Base-by-base conservation (phyloP, 2,797 vertebrate genomes). In the Acridotheres tristis region DNA sequence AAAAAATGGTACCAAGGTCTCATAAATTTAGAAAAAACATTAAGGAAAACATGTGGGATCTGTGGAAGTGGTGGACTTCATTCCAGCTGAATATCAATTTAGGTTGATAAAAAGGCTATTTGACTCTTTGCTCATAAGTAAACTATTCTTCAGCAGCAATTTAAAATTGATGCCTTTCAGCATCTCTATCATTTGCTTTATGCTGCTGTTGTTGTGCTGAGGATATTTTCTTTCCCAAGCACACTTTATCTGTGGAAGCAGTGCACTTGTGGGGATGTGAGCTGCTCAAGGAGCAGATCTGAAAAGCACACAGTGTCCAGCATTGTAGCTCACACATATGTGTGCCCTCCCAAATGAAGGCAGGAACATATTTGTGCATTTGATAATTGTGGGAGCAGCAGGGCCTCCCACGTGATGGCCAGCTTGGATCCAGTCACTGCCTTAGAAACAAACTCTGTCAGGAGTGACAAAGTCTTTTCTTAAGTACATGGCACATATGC, bases 301-400 rank as follows among this genome's bases (percentile, higher is more conserved):
- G 50, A 38, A 51, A 75, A 72, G 47, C 19, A 67, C 47, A 23
- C 1, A 4, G 36, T 58, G 53, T 82, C 72, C 78, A 83, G 38
- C 72, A n/a, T 55, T 66, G 62, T 4, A 36, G 53, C 34, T 77
- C 68, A 47, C 59, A 34, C 26, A 32, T 6, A 26, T 0, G 0
- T 43, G 27, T 57, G 23, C 48, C 43, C 68, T 88, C 32, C 48
- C 47, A 58, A 53, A 21, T 4, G 30, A 54, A 63, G 77, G 47
- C n/a, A 83, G 34, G 34, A 38, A 26, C 16, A 9, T 30, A 59
- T 42, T 42, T 3, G 42, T 59, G 51, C 26, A 27, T 50, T 62
- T 48, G 57, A 11, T 40, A 79, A 65, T n/a, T 53, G 8, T 4
- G 66, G 32, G 38, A 87, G 63, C 50, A 83, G 36, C 25, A 62